A percentile compares a stretch with the other conserved stretches of the same genome.
phyloP scores from a whole-genome alignment of 2,797 vertebrate genomes.

The Melanotaenia trifasciata region DNA sequence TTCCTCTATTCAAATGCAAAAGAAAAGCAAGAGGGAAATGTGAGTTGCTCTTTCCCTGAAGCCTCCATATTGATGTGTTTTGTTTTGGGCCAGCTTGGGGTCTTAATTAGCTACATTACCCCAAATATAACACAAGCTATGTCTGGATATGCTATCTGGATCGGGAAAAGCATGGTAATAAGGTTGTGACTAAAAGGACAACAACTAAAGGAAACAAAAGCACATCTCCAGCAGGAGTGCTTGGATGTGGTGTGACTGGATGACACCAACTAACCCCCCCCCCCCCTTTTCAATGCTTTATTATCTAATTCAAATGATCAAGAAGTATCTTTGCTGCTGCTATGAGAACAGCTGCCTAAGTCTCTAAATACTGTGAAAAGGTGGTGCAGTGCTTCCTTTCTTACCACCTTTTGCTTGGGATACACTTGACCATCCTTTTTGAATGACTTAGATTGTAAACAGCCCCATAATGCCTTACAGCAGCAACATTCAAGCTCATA shows the following conservation, averaged over 20 bases:
- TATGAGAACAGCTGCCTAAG: constrained; percentile 1
- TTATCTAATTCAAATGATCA: background rate
- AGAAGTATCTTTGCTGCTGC: background rate
- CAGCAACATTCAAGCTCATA: constrained; percentile 3
- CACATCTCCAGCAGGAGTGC: background rate
- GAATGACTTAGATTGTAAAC: background rate
- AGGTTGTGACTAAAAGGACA: background rate
- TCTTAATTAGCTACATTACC: constrained; percentile 3
- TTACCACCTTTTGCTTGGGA: constrained; percentile 11
- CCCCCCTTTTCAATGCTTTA: background rate
- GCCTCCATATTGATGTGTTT: background rate
- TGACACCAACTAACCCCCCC: background rate
- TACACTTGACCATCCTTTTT: constrained; percentile 5
- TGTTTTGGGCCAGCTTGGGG: background rate
- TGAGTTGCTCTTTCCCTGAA: background rate
- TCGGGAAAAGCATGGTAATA: background rate
- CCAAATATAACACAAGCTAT: background rate
- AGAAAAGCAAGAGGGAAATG: background rate
- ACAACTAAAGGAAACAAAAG: constrained; percentile 5
- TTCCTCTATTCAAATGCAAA: constrained; percentile 3
- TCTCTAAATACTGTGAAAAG: constrained; percentile 8
- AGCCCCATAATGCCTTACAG: background rate
- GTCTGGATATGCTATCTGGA: background rate
- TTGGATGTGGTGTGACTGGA: background rate
- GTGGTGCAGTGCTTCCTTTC: constrained; percentile 1